Evolutionary conservation across 2,797 vertebrate genomes (phyloP).

Genomic region (Muscicapa striata): DNA sequence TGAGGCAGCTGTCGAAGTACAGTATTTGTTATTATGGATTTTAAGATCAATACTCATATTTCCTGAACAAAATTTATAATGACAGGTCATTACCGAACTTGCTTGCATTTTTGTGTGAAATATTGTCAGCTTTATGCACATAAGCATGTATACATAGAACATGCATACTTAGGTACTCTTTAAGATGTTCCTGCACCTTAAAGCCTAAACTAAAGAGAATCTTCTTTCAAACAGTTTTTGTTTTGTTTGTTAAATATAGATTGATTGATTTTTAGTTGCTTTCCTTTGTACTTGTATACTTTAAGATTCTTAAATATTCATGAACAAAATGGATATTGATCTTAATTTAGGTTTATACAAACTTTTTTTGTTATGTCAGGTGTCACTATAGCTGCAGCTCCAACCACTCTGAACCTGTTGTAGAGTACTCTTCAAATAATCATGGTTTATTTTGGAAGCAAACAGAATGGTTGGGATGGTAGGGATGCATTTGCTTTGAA

Average conservation of each 20-base stretch:
- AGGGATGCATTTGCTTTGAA: neutral
- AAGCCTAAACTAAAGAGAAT: neutral
- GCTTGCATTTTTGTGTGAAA: neutral
- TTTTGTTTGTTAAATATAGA: neutral
- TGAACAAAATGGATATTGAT: neutral
- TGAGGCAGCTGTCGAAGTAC: neutral
- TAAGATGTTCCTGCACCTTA: neutral
- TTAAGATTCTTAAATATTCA: neutral
- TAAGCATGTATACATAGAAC: neutral
- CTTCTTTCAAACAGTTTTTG: neutral
- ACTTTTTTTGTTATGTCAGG: neutral
- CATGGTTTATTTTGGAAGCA: neutral
- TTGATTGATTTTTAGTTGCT: neutral
- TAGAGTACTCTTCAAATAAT: neutral
- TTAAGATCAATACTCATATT: neutral
- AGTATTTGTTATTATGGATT: neutral
- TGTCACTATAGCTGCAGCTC: neutral
- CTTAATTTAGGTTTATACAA: neutral
- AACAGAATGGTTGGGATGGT: neutral
- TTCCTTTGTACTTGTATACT: neutral
- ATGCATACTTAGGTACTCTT: neutral
- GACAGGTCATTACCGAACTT: neutral
- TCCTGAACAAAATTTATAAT: neutral
- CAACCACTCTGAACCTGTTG: neutral
- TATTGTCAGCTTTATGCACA: neutral